Conservation (phyloP, 2,797 vertebrate species). For the Gila robusta region DNA sequence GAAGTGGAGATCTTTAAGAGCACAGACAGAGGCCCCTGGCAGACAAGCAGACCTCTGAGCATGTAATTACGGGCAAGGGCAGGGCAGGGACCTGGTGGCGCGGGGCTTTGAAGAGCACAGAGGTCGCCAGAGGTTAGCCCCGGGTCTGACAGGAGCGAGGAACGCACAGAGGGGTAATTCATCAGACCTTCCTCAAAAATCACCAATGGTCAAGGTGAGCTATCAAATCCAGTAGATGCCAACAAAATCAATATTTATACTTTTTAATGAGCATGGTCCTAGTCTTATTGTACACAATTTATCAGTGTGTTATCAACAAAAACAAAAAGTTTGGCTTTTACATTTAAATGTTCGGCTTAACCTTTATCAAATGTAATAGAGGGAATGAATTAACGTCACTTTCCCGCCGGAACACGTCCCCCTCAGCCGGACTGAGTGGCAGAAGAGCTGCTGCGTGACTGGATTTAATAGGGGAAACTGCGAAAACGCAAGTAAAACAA, state of each 20-base stretch:
- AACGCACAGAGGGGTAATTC: constrained; percentile 53
- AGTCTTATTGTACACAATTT: background rate
- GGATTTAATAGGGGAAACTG: too few relatives aligned
- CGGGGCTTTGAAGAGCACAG: constrained; percentile 56
- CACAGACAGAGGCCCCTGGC: constrained; percentile 40
- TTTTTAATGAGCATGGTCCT: background rate
- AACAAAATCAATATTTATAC: constrained; percentile 19
- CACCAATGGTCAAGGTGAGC: background rate
- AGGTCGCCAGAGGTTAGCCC: constrained; percentile 56
- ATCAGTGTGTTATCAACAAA: background rate
- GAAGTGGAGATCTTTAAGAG: constrained; percentile 53
- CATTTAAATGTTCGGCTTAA: background rate
- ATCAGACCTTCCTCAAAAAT: constrained; percentile 33
- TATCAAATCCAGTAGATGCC: constrained; percentile 7
- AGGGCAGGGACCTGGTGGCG: constrained; percentile 46
- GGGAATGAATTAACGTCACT: too few relatives aligned
- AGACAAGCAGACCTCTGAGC: constrained; percentile 54
- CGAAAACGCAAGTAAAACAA: too few relatives aligned
- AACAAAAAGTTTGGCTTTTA: background rate
- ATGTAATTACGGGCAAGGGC: constrained; percentile 58
- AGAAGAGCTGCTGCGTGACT: too few relatives aligned
- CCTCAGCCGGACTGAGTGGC: too few relatives aligned
- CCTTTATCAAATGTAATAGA: background rate
- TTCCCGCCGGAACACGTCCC: too few relatives aligned
- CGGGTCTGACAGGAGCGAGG: constrained; percentile 50